Conservation (phyloP, 2,888 invertebrate genomes). For the Lampropteryx suffumata region DNA sequence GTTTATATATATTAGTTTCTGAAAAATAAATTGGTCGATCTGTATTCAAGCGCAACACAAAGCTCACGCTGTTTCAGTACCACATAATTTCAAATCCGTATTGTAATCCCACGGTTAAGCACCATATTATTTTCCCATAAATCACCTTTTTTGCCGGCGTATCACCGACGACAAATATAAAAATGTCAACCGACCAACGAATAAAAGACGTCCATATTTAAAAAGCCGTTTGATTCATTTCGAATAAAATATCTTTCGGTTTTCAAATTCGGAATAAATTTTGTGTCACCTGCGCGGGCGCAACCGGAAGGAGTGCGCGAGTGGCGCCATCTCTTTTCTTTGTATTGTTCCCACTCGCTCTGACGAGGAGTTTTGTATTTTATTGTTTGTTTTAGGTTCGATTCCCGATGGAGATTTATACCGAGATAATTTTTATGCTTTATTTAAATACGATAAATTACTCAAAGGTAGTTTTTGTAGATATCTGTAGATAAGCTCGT, state of each 20-base stretch:
- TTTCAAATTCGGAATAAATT: conserved; percentile 83
- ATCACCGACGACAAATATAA: conserved; percentile 78
- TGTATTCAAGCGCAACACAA: background rate
- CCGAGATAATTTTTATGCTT: conserved; percentile 74
- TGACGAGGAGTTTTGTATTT: conserved; percentile 44
- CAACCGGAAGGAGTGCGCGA: conserved; percentile 74
- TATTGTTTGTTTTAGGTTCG: conserved; percentile 71
- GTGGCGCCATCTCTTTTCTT: conserved; percentile 34
- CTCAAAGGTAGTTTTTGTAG: conserved; percentile 59
- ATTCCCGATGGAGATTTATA: conserved; percentile 66
- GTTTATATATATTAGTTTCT: too few relatives aligned
- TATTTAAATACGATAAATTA: conserved; percentile 79
- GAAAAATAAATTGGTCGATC: background rate
- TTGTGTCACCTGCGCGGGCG: conserved; percentile 78
- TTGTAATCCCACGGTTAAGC: conserved; percentile 42
- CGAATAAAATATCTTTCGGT: conserved; percentile 78
- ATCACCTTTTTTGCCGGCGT: conserved; percentile 67
- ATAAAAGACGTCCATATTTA: conserved; percentile 81
- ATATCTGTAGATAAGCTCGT: conserved; percentile 63
- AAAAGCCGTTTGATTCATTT: conserved; percentile 80
- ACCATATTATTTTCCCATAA: conserved; percentile 74
- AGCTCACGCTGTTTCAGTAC: conserved; percentile 12
- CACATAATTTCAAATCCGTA: conserved; percentile 7
- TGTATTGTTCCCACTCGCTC: conserved; percentile 34
- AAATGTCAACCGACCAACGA: conserved; percentile 75